Evolutionary conservation across 2,113 vertebrate genomes (phyloP).

Genomic region (Gymnarchus niloticus): DNA sequence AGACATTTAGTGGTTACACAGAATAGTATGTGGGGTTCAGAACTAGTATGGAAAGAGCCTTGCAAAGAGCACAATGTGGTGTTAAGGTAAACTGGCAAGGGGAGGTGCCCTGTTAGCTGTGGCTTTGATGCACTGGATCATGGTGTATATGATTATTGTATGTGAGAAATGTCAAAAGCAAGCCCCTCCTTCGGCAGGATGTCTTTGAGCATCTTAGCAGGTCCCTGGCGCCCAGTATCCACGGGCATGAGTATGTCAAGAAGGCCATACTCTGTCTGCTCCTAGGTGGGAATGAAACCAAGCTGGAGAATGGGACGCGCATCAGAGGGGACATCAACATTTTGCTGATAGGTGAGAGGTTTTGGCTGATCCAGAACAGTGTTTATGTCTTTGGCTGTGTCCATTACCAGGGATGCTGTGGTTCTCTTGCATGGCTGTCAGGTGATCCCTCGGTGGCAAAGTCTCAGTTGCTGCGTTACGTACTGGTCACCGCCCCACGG

Average conservation of each 20-base stretch:
- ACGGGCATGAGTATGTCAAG: constrained; percentile 71
- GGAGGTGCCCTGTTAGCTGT: neutral
- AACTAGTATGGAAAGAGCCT: neutral
- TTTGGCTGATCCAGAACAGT: neutral
- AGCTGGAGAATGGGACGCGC: constrained; percentile 60
- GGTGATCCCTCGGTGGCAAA: constrained; percentile 48
- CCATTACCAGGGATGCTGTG: neutral
- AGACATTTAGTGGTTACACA: neutral
- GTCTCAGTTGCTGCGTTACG: constrained; percentile 55
- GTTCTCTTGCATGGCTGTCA: constrained; percentile 27
- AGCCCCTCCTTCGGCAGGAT: constrained; percentile 53
- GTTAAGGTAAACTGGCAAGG: neutral
- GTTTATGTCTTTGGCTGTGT: neutral
- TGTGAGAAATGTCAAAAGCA: neutral
- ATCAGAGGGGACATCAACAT: constrained; percentile 75
- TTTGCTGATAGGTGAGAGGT: constrained; percentile 70
- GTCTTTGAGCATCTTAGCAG: constrained; percentile 74
- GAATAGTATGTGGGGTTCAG: neutral
- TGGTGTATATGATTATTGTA: no score
- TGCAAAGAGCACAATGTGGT: neutral
- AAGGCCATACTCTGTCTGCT: constrained; percentile 70
- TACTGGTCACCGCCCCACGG: constrained; percentile 54
- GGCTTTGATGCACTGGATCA: neutral
- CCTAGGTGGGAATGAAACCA: constrained; percentile 71
- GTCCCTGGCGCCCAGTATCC: constrained; percentile 67